phyloP scores from a whole-genome alignment of 2,888 invertebrate species.

The Alcis repandata region DNA sequence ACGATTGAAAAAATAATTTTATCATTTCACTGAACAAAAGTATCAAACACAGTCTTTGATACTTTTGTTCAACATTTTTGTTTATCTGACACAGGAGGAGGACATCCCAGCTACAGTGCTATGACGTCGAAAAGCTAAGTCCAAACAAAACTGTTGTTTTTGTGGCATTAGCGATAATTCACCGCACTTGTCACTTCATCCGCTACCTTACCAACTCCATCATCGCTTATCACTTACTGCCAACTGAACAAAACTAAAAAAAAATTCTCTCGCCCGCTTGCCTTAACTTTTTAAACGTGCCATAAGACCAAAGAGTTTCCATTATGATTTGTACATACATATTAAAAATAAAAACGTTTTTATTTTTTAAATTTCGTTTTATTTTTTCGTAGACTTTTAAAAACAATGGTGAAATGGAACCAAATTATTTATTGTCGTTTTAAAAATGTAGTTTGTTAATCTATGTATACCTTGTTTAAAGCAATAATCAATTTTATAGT shows the following conservation, averaged over 20 bases:
- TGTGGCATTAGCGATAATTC: constrained; percentile 77
- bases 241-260: constrained; percentile 55
- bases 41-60: background rate
- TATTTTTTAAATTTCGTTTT: constrained; percentile 55
- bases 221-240: constrained; percentile 71
- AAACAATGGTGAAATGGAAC: constrained; percentile 61
- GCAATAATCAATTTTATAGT: constrained; percentile 79
- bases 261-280: constrained; percentile 66
- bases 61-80: constrained; percentile 40
- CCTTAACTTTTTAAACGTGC: constrained; percentile 48
- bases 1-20: background rate
- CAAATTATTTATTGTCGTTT: constrained; percentile 62
- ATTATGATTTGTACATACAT: constrained; percentile 72
- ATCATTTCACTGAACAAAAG: background rate
- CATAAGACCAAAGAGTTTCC: constrained; percentile 64
- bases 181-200: constrained; percentile 73
- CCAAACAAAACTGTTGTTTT: constrained; percentile 71
- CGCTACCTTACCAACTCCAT: constrained; percentile 79
- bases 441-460: constrained; percentile 37
- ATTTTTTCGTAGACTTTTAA: constrained; percentile 49
- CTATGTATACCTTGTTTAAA: constrained; percentile 75
- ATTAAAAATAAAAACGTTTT: constrained; percentile 48
- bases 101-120: constrained; percentile 83
- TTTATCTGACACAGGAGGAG: constrained; percentile 71
- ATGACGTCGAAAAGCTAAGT: constrained; percentile 83